A percentile compares a stretch with the other conserved stretches of the same genome.
These are phyloP conservation scores for Dendronephthya gigantea DNA, from an alignment of 64 coral and sea anemone species.

Conservation along the genomic window DNA sequence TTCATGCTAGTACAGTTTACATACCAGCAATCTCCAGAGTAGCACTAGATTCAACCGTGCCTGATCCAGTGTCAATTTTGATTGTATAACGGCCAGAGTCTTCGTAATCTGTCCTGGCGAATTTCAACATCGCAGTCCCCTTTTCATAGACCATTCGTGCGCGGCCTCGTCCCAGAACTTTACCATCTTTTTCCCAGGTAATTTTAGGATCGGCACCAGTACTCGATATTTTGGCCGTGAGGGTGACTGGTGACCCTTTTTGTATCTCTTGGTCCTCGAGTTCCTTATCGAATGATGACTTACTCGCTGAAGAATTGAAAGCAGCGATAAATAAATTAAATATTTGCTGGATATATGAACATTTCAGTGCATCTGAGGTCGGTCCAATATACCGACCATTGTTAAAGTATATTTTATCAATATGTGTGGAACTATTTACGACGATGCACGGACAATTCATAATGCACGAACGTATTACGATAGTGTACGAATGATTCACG, in stretches of 20 bases:
- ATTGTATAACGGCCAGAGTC: neutral
- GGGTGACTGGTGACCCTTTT: neutral
- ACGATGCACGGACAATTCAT: neutral
- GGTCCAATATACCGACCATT: too few relatives aligned
- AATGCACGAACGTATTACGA: neutral
- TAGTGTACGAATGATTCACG: neutral
- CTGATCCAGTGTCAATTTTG: neutral
- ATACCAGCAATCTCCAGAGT: neutral
- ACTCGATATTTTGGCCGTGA: neutral
- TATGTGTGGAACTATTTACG: neutral
- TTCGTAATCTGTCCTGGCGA: neutral
- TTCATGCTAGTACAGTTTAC: neutral
- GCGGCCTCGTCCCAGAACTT: neutral
- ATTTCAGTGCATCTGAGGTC: too few relatives aligned
- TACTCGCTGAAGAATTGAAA: neutral
- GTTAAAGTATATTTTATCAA: too few relatives aligned
- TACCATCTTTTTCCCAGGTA: neutral
- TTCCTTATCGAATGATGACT: neutral
- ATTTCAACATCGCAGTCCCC: neutral
- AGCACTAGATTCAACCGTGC: neutral
- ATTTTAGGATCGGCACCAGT: neutral
- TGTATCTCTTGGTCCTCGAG: neutral
- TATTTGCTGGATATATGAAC: neutral
- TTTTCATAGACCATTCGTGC: neutral
- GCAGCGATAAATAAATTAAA: neutral